These are phyloP conservation scores for Poeciliopsis presidionis DNA, from an alignment of 2,797 vertebrate genomes.

Conservation along the genomic window DNA sequence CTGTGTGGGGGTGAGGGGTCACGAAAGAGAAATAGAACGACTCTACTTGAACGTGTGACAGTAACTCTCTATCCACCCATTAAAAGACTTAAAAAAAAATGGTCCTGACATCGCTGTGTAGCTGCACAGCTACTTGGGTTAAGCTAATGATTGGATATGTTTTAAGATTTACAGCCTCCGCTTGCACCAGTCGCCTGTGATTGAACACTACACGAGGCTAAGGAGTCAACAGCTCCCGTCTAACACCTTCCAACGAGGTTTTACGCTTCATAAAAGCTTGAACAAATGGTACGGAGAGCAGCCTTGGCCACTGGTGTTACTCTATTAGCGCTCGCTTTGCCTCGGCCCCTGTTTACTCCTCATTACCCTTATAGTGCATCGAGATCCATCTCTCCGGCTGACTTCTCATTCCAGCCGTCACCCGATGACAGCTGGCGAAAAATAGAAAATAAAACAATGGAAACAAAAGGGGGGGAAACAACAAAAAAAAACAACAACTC, in stretches of 20 bases:
- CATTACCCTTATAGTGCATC: slow-evolving; percentile 72
- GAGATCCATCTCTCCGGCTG: slow-evolving; percentile 54
- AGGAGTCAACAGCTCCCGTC: slow-evolving; percentile 59
- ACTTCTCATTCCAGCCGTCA: slow-evolving; percentile 29
- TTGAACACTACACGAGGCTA: slow-evolving; percentile 45
- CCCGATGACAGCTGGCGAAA: slow-evolving; percentile 46
- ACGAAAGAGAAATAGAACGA: not conserved
- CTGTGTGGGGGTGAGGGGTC: not conserved
- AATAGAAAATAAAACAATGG: slow-evolving; percentile 2
- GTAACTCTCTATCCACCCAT: not conserved
- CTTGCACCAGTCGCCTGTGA: slow-evolving; percentile 29
- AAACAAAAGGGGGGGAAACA: not conserved
- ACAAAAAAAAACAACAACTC: not conserved
- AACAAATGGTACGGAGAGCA: slow-evolving; percentile 63
- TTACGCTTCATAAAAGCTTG: slow-evolving; percentile 61
- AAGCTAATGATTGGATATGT: slow-evolving; percentile 3
- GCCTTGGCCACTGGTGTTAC: slow-evolving; percentile 55
- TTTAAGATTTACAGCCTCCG: slow-evolving; percentile 1
- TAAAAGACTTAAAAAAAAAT: not conserved
- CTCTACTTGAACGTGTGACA: not conserved
- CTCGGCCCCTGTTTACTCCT: slow-evolving; percentile 48
- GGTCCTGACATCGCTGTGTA: not conserved
- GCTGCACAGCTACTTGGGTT: not conserved
- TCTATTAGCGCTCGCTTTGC: slow-evolving; percentile 42
- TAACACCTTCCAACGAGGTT: slow-evolving; percentile 45